Percentiles rank a stretch among this genome's conserved stretches.
phyloP scores from a whole-genome alignment of 92 coral and sea anemone species.

The Epizoanthus scotinus region DNA sequence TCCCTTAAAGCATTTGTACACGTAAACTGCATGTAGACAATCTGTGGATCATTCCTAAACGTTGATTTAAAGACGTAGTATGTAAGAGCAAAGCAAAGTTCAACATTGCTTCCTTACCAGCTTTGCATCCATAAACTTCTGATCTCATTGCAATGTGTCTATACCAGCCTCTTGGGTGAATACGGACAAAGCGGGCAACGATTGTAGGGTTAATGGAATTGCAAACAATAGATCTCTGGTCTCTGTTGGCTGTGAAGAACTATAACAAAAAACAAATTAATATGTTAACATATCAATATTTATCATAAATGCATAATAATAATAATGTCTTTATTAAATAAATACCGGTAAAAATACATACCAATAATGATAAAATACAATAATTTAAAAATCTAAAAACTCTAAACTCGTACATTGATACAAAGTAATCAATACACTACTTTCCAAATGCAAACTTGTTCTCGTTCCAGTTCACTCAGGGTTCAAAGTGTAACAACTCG shows the following conservation, averaged over 20 bases:
- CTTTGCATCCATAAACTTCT: constrained; percentile 37
- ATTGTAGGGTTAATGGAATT: constrained; percentile 31
- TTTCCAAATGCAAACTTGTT: too few relatives aligned
- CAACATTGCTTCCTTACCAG: constrained; percentile 13
- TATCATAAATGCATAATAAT: background rate
- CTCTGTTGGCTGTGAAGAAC: constrained; percentile 37
- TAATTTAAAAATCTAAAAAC: too few relatives aligned
- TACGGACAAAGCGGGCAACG: constrained; percentile 34
- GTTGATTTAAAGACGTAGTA: background rate
- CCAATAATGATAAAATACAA: too few relatives aligned
- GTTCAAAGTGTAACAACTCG: too few relatives aligned
- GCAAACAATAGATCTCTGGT: constrained; percentile 35
- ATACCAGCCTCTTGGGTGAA: constrained; percentile 42
- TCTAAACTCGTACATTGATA: too few relatives aligned
- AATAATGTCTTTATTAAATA: too few relatives aligned
- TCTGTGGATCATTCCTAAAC: too few relatives aligned
- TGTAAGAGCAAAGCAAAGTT: background rate
- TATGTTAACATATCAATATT: background rate
- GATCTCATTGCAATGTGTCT: constrained; percentile 39
- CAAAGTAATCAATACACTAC: too few relatives aligned
- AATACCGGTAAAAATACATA: too few relatives aligned
- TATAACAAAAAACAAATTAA: background rate
- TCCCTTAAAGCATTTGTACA: too few relatives aligned
- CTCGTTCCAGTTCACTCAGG: too few relatives aligned
- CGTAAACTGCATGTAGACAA: too few relatives aligned